Base-by-base conservation (phyloP, 2,888 invertebrate genomes). In the Campoplex nolae region DNA sequence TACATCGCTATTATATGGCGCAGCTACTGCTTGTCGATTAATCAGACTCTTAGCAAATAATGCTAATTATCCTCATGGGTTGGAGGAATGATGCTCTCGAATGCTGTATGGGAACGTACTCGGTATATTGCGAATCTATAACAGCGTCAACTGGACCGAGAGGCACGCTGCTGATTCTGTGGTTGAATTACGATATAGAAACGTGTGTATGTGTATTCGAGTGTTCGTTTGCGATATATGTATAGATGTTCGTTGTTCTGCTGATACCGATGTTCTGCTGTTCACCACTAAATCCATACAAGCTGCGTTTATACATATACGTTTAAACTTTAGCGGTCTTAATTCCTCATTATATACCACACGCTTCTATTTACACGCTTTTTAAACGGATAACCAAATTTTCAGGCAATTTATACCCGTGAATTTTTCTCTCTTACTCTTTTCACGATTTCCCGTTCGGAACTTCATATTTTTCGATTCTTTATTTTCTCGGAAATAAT, bases 41-140 rank as follows among this genome's bases (percentile, higher is more conserved):
- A 93, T 93, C 91, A 93, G 91, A 90, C 90, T 91, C 91, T 92
- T 90, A 89, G 90, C 91, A 93, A 93, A 93, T 92, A 93, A 91
- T 91, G 91, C 91, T 93, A 93, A 93, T 93, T 93, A 92, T 92
- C 89, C 92, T 89, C 88, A 88, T 88, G 84, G 77, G 78, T 78
- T 58, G 74, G 79, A 81, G 79, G 70, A 83, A 77, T 62, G 83
- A 82, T 86, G 83, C 76, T 67, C 84, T 71, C 68, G 88, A 18
- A 88, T 84, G 86, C 88, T 88, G 84, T 82, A 89, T 68, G 83
- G 88, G 89, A 85, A 58, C 80, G 90, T 88, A 89, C 80, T 51
- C 84, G 87, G 88, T 88, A 90, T 90, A 90, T 90, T 90, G 90
- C 88, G 90, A 92, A 91, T 92, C 91, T 91, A 91, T 91, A 92